A percentile compares a stretch with the other conserved stretches of the same genome.
Evolutionary conservation across 2,888 invertebrate genomes (phyloP).

Genomic region (Toxonevra muliebris): DNA sequence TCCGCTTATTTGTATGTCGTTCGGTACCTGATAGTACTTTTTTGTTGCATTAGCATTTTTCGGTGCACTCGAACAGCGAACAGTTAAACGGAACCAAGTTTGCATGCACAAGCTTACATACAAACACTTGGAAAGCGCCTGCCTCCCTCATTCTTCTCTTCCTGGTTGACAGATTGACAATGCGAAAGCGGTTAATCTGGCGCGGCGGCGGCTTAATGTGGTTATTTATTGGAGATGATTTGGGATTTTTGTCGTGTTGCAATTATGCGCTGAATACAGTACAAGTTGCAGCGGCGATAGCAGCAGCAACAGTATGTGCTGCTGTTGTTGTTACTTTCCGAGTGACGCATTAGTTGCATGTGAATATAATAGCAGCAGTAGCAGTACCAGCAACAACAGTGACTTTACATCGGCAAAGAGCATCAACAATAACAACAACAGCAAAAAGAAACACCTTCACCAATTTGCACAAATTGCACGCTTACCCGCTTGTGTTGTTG

Average conservation of each 20-base stretch:
- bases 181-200: slow-evolving; percentile 27
- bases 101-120: slow-evolving; percentile 32
- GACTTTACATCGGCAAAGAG: neutral
- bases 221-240: slow-evolving; percentile 43
- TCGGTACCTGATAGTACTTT: neutral
- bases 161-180: slow-evolving; percentile 43
- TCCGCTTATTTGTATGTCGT: slow-evolving; percentile 1
- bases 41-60: slow-evolving; percentile 12
- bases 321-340: neutral
- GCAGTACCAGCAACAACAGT: slow-evolving; percentile 5
- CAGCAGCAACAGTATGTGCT: neutral
- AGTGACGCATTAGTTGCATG: slow-evolving; percentile 11
- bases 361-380: neutral
- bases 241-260: slow-evolving; percentile 32
- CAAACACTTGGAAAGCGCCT: slow-evolving; percentile 20
- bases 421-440: neutral
- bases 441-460: slow-evolving; percentile 20
- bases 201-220: slow-evolving; percentile 31
- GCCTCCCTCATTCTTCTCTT: neutral
- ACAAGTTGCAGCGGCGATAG: neutral
- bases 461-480: slow-evolving; percentile 24
- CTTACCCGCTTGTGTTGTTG: neutral
- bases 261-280: slow-evolving; percentile 32
- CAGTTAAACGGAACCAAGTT: slow-evolving; percentile 1
- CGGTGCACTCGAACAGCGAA: slow-evolving; percentile 19